A percentile compares a stretch with the other conserved stretches of the same genome.
Conservation (phyloP, 2,113 vertebrate species). For the Beaufortia kweichowensis region DNA sequence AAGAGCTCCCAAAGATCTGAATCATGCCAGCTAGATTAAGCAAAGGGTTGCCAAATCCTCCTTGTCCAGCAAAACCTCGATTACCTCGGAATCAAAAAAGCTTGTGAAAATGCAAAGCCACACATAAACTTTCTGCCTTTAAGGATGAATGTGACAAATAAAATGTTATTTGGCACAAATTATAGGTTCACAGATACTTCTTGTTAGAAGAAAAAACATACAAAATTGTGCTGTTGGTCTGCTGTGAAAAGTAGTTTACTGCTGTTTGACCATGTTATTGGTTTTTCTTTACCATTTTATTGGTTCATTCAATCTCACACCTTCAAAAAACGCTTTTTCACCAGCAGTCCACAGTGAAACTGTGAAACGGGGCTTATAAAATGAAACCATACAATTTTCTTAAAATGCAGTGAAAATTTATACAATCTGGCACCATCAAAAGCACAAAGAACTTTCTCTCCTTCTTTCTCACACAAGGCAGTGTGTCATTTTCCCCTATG, state of each 20-base stretch:
- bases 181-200: not conserved
- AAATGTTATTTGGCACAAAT: conserved; percentile 8
- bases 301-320: not conserved
- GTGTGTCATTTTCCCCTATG: conserved; percentile 24
- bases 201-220: not conserved
- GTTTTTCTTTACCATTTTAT: not conserved
- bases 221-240: conserved; percentile 9
- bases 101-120: conserved; percentile 17
- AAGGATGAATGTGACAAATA: conserved; percentile 28
- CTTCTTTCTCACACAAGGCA: conserved; percentile 25
- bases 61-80: conserved; percentile 3
- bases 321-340: not conserved
- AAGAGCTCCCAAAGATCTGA: conserved; percentile 61
- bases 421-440: conserved; percentile 43
- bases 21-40: conserved; percentile 58
- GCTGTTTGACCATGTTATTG: not conserved
- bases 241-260: not conserved
- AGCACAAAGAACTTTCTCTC: conserved; percentile 35
- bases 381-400: not conserved
- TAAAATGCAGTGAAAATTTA: not conserved
- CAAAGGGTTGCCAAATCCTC: conserved; percentile 44
- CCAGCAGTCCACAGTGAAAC: not conserved
- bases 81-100: conserved; percentile 5
- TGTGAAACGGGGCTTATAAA: not conserved
- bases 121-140: conserved; percentile 2